These are phyloP conservation scores for Cichladusa arquata DNA, from an alignment of 2,113 vertebrate genomes.

Conservation along the genomic window DNA sequence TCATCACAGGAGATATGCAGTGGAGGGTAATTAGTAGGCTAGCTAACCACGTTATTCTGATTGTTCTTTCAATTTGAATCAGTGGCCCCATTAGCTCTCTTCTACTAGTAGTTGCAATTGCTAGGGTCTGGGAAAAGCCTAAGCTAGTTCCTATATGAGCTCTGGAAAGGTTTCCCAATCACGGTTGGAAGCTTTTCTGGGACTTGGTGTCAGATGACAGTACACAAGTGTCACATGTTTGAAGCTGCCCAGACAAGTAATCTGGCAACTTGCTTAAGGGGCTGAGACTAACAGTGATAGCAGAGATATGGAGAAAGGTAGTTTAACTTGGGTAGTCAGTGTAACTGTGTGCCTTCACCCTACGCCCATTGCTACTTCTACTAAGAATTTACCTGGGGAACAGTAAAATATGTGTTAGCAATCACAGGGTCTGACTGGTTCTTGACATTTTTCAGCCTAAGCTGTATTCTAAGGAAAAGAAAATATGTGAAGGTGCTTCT, in stretches of 20 bases:
- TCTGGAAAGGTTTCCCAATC: not conserved
- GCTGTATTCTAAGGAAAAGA: not conserved
- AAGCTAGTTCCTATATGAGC: not conserved
- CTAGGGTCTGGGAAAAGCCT: not conserved
- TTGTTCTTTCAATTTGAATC: not conserved
- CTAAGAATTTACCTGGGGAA: not conserved
- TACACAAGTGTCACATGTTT: slow-evolving; percentile 47
- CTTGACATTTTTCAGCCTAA: not conserved
- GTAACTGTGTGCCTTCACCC: not conserved
- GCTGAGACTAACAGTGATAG: not conserved
- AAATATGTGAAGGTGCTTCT: not conserved
- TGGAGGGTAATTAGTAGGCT: not conserved
- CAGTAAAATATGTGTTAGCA: not conserved
- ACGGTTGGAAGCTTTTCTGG: slow-evolving; percentile 31
- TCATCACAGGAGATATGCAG: rapidly evolving
- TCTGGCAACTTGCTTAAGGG: not conserved
- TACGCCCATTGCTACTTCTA: not conserved
- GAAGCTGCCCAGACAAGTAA: not conserved
- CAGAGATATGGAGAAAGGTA: not conserved
- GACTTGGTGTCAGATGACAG: slow-evolving; percentile 55
- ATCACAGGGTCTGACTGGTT: not conserved
- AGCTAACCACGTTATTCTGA: not conserved
- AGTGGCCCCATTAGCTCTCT: not conserved
- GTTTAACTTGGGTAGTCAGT: not conserved
- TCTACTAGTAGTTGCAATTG: not conserved